Percentiles rank a stretch among this genome's conserved stretches.
phyloP scores from a whole-genome alignment of 2,797 vertebrate species.

The Neosilurus mollespiculum region DNA sequence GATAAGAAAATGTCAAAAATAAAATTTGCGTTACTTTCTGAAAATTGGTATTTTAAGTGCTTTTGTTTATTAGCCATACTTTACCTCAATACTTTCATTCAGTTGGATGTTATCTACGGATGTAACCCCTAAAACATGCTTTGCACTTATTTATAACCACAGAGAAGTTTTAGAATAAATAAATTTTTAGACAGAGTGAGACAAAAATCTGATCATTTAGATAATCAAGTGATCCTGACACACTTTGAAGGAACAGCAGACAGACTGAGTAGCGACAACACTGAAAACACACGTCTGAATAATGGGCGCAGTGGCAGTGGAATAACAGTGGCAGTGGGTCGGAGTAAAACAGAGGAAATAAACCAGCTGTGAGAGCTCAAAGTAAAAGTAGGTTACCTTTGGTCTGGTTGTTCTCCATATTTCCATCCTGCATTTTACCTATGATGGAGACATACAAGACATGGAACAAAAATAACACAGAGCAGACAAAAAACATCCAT shows the following conservation, averaged over 20 bases:
- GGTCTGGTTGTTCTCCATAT: constrained; percentile 99
- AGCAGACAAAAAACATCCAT: constrained; percentile 81
- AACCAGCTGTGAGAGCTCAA: constrained; percentile 56
- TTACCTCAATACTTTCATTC: background rate
- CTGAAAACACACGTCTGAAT: constrained; percentile 47
- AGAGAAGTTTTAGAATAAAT: background rate
- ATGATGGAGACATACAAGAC: constrained; percentile 94
- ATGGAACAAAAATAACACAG: constrained; percentile 85
- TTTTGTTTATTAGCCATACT: too few species aligned
- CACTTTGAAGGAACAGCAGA: constrained; percentile 47
- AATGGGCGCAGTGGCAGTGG: constrained; percentile 19
- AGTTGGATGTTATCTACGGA: background rate
- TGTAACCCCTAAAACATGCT: background rate
- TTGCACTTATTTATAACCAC: background rate
- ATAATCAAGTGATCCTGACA: constrained; percentile 38
- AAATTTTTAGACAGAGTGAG: constrained; percentile 7
- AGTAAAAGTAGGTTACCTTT: constrained; percentile 94
- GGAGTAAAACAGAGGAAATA: constrained; percentile 32
- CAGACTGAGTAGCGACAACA: constrained; percentile 45
- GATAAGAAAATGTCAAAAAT: too few species aligned
- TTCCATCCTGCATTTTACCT: constrained; percentile 99
- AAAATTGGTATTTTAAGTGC: too few species aligned
- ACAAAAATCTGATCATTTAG: background rate
- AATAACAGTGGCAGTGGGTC: background rate
- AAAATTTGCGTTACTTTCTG: too few species aligned